Percentiles rank a stretch among this genome's conserved stretches.
Evolutionary conservation across 2,113 vertebrate genomes (phyloP).

Genomic region (Thymallus thymallus): DNA sequence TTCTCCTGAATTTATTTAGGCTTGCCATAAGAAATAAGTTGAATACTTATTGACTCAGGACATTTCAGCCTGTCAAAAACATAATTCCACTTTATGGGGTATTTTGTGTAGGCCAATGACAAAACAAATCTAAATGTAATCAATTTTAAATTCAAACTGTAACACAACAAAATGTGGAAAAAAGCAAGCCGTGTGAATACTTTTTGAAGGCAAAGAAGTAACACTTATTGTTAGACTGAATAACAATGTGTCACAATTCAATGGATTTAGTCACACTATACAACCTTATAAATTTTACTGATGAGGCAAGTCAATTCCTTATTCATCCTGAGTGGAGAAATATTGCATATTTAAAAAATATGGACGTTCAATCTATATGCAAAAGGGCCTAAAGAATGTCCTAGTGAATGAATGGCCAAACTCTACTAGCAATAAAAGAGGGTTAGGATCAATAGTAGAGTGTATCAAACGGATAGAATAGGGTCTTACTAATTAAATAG

Average conservation of each 20-base stretch:
- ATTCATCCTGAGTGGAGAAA: slow-evolving; percentile 32
- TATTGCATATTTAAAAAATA: slow-evolving; percentile 54
- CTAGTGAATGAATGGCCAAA: background rate
- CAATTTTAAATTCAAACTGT: no score
- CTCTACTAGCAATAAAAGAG: background rate
- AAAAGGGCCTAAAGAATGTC: slow-evolving; percentile 9
- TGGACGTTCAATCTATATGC: slow-evolving; percentile 50
- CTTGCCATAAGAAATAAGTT: no score
- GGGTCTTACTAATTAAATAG: background rate
- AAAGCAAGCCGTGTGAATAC: no score
- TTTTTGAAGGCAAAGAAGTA: no score
- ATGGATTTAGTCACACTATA: background rate
- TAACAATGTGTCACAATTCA: background rate
- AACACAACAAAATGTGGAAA: no score
- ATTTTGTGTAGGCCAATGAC: no score
- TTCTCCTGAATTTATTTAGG: no score
- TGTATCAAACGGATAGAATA: background rate
- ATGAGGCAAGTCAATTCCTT: slow-evolving; percentile 20
- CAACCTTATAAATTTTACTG: background rate
- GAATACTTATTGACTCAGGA: no score
- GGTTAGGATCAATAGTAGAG: background rate
- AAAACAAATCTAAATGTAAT: no score
- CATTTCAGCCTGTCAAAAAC: no score
- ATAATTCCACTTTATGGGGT: no score
- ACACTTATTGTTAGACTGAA: background rate